Evolutionary conservation across 2,797 vertebrate genomes (phyloP), one percentile per base, ranked within the genome.

Genomic region (Scolopax bukidnonensis): DNA sequence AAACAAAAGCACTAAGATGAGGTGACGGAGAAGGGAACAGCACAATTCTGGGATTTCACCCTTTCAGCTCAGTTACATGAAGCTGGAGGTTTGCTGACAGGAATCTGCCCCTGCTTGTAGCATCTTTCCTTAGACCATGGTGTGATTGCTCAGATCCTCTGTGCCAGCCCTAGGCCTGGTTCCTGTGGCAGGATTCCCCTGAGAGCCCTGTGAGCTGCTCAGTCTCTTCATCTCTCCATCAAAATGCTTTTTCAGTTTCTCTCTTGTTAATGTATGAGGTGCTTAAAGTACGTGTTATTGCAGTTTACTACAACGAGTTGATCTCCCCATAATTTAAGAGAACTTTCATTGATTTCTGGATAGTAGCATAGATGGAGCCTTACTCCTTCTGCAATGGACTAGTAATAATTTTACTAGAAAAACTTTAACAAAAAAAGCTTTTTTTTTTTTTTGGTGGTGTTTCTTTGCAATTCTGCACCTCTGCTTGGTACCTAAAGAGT

Each of bases 1-100:
- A 67, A 80, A 54, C 32, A 81, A 65, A 89, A 84, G 45, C 50
- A 8, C 24, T 10, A 3, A 59, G 59, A 40, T 79, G 16, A 54
- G 23, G 28, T 71, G 57, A 54, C 6, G 28, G 69, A 28, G 4
- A 47, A 80, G 60, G 56, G 74, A 81, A 45, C 33, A 27, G 68
- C 18, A 16, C 33, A 30, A 4, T 41, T 38, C 43, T 71, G 41
- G 17, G 30, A 56, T 78, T 41, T 64, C 57, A 15, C 20, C 13
- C 0, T 18, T 48, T 25, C 6, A 1, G 11, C 53, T 91, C n/a
- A 5, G 20, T 75, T 48, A 9, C 16, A 0, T 5, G 5, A 51
- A 68, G 60, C 28, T 80, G 33, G 5, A 76, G 51, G 11, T 69
- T 91, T 83, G 67, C 65, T 85, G 60, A 33, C n/a, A 13, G 28